phyloP scores from a whole-genome alignment of 2,113 vertebrate species.

The Phrynocephalus versicolor region DNA sequence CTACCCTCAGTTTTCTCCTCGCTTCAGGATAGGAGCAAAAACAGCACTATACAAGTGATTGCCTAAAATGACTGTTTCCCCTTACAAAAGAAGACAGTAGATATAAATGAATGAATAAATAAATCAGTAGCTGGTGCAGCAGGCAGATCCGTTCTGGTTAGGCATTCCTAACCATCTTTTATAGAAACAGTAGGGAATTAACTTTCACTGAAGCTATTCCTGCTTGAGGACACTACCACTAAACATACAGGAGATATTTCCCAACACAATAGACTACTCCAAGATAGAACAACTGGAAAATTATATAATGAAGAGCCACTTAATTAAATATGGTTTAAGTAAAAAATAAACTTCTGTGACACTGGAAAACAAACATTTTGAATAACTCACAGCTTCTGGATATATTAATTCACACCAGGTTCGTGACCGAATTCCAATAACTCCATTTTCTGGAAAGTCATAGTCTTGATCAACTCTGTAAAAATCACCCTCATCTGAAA shows the following conservation, averaged over 20 bases:
- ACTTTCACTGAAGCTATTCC: not conserved
- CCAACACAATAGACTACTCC: not conserved
- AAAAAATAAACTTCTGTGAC: not conserved
- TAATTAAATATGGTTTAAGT: not conserved
- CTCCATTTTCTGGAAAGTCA: constrained; percentile 41
- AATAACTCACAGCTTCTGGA: constrained; percentile 49
- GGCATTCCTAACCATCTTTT: no score
- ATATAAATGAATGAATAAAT: no score
- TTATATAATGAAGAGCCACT: no score
- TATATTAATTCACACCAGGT: constrained; percentile 48
- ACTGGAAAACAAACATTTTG: constrained; percentile 27
- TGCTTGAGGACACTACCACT: not conserved
- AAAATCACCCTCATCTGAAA: not conserved
- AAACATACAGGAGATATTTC: not conserved
- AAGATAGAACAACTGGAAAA: not conserved
- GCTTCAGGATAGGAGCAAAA: no score
- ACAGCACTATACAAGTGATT: no score
- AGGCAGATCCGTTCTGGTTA: not conserved
- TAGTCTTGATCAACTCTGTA: not conserved
- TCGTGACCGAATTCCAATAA: constrained; percentile 48
- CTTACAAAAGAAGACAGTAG: no score
- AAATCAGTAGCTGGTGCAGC: no score
- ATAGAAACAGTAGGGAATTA: not conserved
- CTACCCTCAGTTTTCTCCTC: no score
- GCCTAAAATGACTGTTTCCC: no score